Evolutionary conservation across 1,140 invertebrate genomes (phyloP).

Genomic region (Caenorhabditis elegans): WBcel235 BX284606.5:14569001-14569500

Average conservation of each 20-base stretch:
- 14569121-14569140: constrained; percentile 41
- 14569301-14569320: too few relatives aligned
- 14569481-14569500: too few relatives aligned
- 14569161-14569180: constrained; percentile 45
- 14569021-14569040: constrained; percentile 1
- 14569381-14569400: too few relatives aligned
- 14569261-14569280: constrained; percentile 43
- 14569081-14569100: constrained; percentile 34
- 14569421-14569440: too few relatives aligned
- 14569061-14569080: too few relatives aligned
- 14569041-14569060: too few relatives aligned
- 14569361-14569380: too few relatives aligned
- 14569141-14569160: constrained; percentile 48
- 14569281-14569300: constrained; percentile 42
- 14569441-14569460: too few relatives aligned
- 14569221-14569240: constrained; percentile 47
- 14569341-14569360: too few relatives aligned
- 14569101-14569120: constrained; percentile 44
- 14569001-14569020: not conserved
- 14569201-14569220: constrained; percentile 41
- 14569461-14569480: too few relatives aligned
- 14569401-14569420: too few relatives aligned
- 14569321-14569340: too few relatives aligned
- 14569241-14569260: constrained; percentile 46
- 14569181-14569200: constrained; percentile 26